These are phyloP conservation scores for Sphaeridia pumilis DNA, from an alignment of 2,888 invertebrate genomes.

Conservation along the genomic window DNA sequence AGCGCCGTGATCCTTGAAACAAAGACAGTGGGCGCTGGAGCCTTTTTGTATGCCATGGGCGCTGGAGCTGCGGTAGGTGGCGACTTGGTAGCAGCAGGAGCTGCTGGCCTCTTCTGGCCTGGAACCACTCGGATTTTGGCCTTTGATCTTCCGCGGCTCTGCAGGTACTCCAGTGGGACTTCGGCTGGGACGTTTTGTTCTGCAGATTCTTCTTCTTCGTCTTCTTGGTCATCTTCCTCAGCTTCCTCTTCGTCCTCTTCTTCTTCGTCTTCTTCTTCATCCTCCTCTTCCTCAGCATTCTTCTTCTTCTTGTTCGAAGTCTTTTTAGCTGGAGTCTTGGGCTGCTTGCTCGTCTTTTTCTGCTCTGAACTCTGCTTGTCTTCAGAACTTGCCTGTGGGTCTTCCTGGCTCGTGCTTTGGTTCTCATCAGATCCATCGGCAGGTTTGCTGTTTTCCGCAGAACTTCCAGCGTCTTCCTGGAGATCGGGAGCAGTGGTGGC, in stretches of 20 bases:
- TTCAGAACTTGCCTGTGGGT: background rate
- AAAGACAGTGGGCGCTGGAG: conserved; percentile 8
- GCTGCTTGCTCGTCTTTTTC: background rate
- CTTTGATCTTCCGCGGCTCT: too few species aligned
- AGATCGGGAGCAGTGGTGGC: too few species aligned
- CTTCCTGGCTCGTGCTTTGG: conserved; percentile 1
- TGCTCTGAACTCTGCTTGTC: background rate
- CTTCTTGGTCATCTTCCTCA: conserved; percentile 2
- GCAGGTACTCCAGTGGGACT: conserved; percentile 10
- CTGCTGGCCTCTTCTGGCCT: conserved; percentile 6
- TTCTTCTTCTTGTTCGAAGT: background rate
- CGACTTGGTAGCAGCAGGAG: background rate
- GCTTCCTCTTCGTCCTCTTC: conserved; percentile 42
- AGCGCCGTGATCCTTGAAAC: background rate
- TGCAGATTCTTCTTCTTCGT: conserved; percentile 8
- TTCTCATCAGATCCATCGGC: background rate
- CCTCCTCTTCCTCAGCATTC: conserved; percentile 1
- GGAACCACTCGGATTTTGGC: too few species aligned
- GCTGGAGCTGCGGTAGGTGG: background rate
- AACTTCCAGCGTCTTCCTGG: background rate
- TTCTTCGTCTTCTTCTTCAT: conserved; percentile 1
- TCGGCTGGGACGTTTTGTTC: conserved; percentile 2
- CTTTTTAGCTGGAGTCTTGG: background rate
- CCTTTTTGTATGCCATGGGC: conserved; percentile 4
- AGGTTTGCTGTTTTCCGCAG: background rate